A percentile compares a stretch with the other conserved stretches of the same genome.
Conservation (phyloP, 2,113 vertebrate species). For the Lontra canadensis region DNA sequence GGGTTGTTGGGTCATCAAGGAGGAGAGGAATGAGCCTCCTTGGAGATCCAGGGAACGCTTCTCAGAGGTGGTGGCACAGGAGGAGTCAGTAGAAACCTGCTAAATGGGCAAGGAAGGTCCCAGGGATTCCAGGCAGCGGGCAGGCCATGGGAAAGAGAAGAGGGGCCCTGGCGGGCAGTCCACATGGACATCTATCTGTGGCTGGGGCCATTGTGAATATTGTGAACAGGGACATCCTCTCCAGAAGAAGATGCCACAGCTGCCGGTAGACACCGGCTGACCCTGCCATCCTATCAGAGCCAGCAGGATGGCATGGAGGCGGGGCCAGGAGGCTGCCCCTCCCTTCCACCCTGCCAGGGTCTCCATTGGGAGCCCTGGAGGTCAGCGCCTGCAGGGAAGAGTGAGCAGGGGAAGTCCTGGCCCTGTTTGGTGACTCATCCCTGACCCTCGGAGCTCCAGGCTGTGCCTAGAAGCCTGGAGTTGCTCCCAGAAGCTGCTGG, state of each 20-base stretch:
- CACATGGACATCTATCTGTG: background rate
- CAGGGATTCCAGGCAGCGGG: background rate
- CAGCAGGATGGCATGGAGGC: background rate
- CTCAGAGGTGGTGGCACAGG: background rate
- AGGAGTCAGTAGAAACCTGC: background rate
- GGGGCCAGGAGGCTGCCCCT: background rate
- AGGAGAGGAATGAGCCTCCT: background rate
- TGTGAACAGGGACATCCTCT: background rate
- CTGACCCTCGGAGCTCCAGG: background rate
- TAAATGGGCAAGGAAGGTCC: background rate
- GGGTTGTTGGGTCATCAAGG: background rate
- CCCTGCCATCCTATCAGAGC: background rate
- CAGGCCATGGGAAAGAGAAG: background rate
- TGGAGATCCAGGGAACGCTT: background rate
- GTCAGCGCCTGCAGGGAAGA: background rate
- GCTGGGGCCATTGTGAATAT: background rate
- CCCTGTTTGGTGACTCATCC: constrained; percentile 42
- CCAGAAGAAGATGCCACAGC: background rate
- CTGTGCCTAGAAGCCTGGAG: background rate
- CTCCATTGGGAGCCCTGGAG: background rate
- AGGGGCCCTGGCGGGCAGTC: background rate
- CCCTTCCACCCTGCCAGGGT: background rate
- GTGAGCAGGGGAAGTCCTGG: background rate
- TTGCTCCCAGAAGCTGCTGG: background rate
- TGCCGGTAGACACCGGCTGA: background rate